phyloP scores from a whole-genome alignment of 2,888 invertebrate species.

The Liopterus haemorrhoidalis region DNA sequence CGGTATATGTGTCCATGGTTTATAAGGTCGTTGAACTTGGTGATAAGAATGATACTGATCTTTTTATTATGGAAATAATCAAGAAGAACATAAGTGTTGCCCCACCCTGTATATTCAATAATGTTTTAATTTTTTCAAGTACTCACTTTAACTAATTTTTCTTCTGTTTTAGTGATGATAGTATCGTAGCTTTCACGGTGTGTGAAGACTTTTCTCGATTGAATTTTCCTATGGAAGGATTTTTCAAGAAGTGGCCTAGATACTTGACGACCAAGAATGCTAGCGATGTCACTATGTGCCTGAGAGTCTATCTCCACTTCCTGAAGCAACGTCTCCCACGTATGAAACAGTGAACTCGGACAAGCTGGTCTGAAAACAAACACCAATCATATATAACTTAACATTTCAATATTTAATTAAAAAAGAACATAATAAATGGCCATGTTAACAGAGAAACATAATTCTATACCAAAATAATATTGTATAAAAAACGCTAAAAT shows the following conservation, averaged over 20 bases:
- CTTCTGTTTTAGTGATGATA: slow-evolving; percentile 77
- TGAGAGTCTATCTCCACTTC: slow-evolving; percentile 87
- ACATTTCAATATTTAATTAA: neutral
- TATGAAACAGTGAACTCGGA: slow-evolving; percentile 76
- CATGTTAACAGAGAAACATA: no score
- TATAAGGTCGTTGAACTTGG: no score
- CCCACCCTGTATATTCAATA: slow-evolving; percentile 11
- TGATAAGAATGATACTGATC: no score
- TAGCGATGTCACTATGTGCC: slow-evolving; percentile 77
- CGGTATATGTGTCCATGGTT: no score
- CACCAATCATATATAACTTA: no score
- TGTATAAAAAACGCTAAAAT: no score
- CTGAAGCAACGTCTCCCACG: slow-evolving; percentile 85
- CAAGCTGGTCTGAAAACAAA: slow-evolving; percentile 61
- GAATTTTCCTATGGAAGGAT: slow-evolving; percentile 85
- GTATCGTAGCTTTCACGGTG: slow-evolving; percentile 88
- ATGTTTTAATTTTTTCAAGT: no score
- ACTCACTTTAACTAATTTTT: slow-evolving; percentile 64
- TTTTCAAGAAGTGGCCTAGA: slow-evolving; percentile 78
- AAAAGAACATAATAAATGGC: neutral
- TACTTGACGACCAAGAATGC: slow-evolving; percentile 69
- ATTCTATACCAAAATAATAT: no score
- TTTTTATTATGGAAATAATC: no score
- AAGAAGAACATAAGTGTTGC: no score
- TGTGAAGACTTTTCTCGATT: slow-evolving; percentile 82